Conservation (phyloP, 2,797 vertebrate genomes). For the Hipposideros larvatus region DNA sequence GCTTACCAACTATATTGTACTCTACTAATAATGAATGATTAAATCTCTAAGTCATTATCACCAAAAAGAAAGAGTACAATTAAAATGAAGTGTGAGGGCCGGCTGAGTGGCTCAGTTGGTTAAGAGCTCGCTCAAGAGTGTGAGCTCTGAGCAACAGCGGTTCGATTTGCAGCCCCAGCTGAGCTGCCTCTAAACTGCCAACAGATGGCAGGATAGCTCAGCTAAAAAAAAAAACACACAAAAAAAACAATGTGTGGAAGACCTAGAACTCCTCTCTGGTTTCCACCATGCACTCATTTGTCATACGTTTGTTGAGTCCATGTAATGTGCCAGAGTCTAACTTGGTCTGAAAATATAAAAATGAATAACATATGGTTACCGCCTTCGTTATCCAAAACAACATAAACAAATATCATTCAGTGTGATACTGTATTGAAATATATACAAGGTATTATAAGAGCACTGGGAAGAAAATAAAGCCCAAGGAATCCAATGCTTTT, state of each 20-base stretch:
- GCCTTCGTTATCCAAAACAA: constrained; percentile 20
- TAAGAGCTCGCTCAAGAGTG: too few species aligned
- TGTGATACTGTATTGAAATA: background rate
- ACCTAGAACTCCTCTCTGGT: background rate
- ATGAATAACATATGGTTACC: background rate
- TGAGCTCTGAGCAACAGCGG: too few species aligned
- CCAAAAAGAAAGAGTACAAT: constrained; percentile 9
- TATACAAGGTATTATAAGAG: background rate
- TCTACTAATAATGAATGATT: background rate
- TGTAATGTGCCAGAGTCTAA: background rate
- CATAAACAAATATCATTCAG: background rate
- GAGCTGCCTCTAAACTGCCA: too few species aligned
- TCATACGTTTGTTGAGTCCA: background rate
- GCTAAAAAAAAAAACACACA: too few species aligned
- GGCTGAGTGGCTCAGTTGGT: too few species aligned
- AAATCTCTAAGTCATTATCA: background rate
- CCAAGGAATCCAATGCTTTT: background rate
- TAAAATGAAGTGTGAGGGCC: background rate
- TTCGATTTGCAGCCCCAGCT: too few species aligned
- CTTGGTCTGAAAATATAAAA: constrained; percentile 8
- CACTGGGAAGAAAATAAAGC: constrained; percentile 14
- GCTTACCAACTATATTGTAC: background rate
- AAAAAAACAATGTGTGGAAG: background rate
- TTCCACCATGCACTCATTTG: background rate
- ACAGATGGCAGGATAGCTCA: too few species aligned